A percentile compares a stretch with the other conserved stretches of the same genome.
phyloP scores from a whole-genome alignment of 2,797 vertebrate species.

The Crenuchus spilurus region DNA sequence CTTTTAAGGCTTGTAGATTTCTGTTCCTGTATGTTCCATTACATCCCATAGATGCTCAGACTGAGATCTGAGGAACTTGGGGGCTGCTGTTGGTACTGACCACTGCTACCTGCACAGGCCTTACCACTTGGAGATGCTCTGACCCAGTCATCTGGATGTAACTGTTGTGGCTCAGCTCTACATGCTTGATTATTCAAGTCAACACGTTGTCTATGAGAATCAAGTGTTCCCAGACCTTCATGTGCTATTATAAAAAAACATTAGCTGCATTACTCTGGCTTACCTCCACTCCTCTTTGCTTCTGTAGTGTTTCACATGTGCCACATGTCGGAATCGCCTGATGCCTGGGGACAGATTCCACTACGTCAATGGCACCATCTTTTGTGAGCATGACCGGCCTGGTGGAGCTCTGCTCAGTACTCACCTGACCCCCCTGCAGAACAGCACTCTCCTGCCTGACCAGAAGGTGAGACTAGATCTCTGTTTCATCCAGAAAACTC shows the following conservation, averaged over 20 bases:
- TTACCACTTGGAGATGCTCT: too few species aligned
- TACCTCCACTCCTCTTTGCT: neutral
- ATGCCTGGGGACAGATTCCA: slow-evolving; percentile 82
- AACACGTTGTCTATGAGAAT: too few species aligned
- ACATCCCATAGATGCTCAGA: too few species aligned
- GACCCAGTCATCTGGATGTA: too few species aligned
- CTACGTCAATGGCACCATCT: slow-evolving; percentile 81
- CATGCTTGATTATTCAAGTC: too few species aligned
- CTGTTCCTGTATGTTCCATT: too few species aligned
- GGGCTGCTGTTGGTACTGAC: too few species aligned
- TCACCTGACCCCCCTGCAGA: slow-evolving; percentile 72
- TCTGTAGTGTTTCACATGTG: slow-evolving; percentile 80
- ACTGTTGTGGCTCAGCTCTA: too few species aligned
- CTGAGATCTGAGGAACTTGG: too few species aligned
- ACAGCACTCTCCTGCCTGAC: slow-evolving; percentile 73
- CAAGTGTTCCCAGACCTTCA: too few species aligned
- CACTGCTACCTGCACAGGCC: too few species aligned
- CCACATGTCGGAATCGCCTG: slow-evolving; percentile 81
- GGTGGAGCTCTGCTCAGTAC: slow-evolving; percentile 70
- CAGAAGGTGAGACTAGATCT: slow-evolving; percentile 74
- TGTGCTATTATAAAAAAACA: neutral
- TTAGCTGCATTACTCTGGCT: neutral
- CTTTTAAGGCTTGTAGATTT: too few species aligned
- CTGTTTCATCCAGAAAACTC: neutral
- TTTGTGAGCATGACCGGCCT: slow-evolving; percentile 82